Evolutionary conservation across 2,888 invertebrate species (phyloP), one percentile per base, ranked within the genome.

Genomic region (Agapostemon virescens): DNA sequence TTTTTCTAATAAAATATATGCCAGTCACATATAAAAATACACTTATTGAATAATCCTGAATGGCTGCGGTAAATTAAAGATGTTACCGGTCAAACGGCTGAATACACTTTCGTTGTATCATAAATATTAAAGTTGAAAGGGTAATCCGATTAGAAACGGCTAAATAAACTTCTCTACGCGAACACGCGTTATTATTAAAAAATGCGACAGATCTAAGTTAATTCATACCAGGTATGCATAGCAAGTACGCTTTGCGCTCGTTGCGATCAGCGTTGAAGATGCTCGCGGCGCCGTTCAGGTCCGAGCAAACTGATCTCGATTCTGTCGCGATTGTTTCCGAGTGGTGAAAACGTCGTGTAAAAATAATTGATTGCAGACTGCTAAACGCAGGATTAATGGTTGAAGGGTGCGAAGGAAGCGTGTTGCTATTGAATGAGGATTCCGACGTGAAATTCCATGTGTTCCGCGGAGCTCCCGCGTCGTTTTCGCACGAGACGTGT

Each of bases 401-500:
- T 26, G 55, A 55, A 26, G 55, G 55, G 55, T 17, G 55, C 26
- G 36, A 63, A 63, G 36, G n/a, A 36, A 63, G n/a, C n/a, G 36
- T 63, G 33, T 63, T 36, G 13, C 13, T 36, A n/a, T 9, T 61
- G 30, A 36, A 40, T 26, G 55, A 40, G 33, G n/a, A 40, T 42
- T 40, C 7, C 42, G 33, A n/a, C 20, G 52, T 23, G 20, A 69
- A 75, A 69, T 70, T 68, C 30, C 77, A 30, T 76, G 67, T 52
- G 66, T 55, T 49, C 17, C 30, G 26, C n/a, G 45, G 49, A 40
- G 40, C 40, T 15, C n/a, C 33, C 30, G 9, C 26, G 49, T 17
- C 66, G 15, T 42, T 52, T 73, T 74, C 58, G n/a, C 80, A 64
- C 78, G 66, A 52, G 20, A 80, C 69, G 78, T 52, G 78, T 69